Conservation (phyloP, 2,113 vertebrate species). For the Todiramphus saurophagus region DNA sequence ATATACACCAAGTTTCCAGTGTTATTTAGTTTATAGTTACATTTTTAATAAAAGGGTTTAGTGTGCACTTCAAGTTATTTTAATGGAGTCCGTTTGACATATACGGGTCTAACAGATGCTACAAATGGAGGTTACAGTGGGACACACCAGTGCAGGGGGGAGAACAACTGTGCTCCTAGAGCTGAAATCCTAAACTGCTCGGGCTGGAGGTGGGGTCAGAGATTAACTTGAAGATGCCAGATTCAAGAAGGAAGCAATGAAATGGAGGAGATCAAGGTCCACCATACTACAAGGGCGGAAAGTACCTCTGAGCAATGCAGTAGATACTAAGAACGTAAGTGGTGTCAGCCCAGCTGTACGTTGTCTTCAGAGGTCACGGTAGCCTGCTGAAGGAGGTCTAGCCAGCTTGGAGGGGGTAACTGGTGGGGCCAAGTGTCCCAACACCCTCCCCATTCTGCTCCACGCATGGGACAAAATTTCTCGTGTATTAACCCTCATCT, state of each 20-base stretch:
- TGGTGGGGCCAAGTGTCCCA: neutral
- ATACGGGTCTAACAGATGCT: neutral
- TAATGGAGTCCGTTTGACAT: neutral
- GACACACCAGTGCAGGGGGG: neutral
- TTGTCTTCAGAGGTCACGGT: neutral
- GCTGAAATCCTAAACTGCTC: neutral
- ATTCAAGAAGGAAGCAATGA: neutral
- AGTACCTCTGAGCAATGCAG: neutral
- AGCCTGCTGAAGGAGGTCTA: neutral
- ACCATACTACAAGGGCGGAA: neutral
- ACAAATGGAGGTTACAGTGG: neutral
- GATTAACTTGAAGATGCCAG: neutral
- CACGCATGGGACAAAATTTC: neutral
- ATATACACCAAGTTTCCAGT: neutral
- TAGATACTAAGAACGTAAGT: neutral
- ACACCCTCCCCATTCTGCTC: neutral
- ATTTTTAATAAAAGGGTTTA: neutral
- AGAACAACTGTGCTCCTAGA: neutral
- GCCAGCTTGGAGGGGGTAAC: neutral
- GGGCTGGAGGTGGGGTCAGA: neutral
- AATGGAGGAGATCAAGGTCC: neutral
- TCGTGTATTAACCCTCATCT: neutral
- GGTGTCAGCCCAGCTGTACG: neutral
- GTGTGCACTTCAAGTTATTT: neutral
- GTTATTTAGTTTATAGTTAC: neutral